Conservation (phyloP, 2,888 invertebrate genomes). For the Gibbula magus region DNA sequence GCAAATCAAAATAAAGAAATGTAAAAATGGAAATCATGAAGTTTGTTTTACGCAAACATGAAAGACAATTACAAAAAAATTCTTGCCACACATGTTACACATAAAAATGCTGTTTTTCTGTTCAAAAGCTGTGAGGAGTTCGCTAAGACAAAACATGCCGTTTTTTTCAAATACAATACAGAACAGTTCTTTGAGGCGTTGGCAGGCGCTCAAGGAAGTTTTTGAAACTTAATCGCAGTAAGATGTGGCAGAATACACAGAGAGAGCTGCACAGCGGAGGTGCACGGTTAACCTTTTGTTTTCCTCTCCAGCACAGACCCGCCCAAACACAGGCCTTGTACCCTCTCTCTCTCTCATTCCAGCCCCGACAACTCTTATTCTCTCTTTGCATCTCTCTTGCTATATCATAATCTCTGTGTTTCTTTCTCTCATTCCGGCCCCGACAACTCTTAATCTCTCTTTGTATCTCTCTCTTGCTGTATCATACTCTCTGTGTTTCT, state of each 20-base stretch:
- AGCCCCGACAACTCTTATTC: no score
- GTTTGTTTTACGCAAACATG: neutral
- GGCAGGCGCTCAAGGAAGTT: neutral
- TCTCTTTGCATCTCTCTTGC: no score
- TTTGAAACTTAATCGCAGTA: neutral
- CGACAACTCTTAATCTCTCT: no score
- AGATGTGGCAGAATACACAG: neutral
- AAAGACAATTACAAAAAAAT: no score
- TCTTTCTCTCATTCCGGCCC: no score
- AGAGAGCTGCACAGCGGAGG: neutral
- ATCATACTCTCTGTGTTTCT: no score
- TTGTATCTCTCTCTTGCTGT: no score
- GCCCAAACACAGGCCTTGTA: neutral
- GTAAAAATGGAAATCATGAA: neutral
- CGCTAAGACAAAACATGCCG: no score
- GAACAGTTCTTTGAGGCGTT: slow-evolving; percentile 6
- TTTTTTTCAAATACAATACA: neutral
- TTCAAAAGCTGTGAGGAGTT: no score
- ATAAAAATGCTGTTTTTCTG: no score
- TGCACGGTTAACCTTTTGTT: neutral
- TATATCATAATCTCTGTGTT: no score
- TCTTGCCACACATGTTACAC: no score
- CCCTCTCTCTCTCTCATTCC: neutral
- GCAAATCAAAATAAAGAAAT: neutral
- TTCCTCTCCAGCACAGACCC: neutral